Evolutionary conservation across 2,113 vertebrate genomes (phyloP).

Genomic region (Suncus etruscus): DNA sequence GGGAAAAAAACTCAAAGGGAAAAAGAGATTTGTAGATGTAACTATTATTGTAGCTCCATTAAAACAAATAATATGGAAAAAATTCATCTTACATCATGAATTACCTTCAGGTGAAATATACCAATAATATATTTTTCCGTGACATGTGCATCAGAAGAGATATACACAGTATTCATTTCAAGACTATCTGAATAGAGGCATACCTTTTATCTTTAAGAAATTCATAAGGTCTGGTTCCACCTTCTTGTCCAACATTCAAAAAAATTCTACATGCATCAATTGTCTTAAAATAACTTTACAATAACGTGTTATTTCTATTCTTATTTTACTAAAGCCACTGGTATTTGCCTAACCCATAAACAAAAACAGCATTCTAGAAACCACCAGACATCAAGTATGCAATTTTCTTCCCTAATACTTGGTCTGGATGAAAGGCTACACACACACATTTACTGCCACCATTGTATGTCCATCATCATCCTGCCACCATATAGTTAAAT

Average conservation of each 20-base stretch:
- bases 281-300: slow-evolving; percentile 77
- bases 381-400: slow-evolving; percentile 85
- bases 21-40: background rate
- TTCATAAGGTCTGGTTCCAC: background rate
- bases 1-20: background rate
- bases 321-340: slow-evolving; percentile 83
- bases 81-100: background rate
- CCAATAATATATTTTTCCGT: background rate
- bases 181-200: background rate
- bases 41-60: background rate
- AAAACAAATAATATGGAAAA: background rate
- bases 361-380: slow-evolving; percentile 85
- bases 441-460: background rate
- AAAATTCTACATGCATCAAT: slow-evolving; percentile 74
- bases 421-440: slow-evolving; percentile 81
- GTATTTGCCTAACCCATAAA: slow-evolving; percentile 84
- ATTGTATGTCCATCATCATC: background rate
- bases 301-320: slow-evolving; percentile 87
- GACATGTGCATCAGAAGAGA: accelerated
- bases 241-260: slow-evolving; percentile 48
- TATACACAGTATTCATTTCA: background rate
- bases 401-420: slow-evolving; percentile 88
- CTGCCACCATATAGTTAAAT: slow-evolving; percentile 58
- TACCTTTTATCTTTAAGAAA: slow-evolving; percentile 2
- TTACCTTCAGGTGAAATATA: slow-evolving; percentile 27